Percentiles rank a stretch among this genome's conserved stretches.
Evolutionary conservation across 2,113 vertebrate species (phyloP).

Genomic region (Rattus norvegicus): GRCr8 NC_086033.1:33071001-33071500

Average conservation of each 20-base stretch:
- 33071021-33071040: neutral
- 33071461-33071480: neutral
- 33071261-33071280: neutral
- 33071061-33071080: neutral
- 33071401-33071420: neutral
- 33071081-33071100: neutral
- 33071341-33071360: neutral
- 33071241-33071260: neutral
- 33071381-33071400: neutral
- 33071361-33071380: too few species aligned
- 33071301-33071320: neutral
- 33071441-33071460: neutral
- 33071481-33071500: neutral
- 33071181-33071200: slow-evolving; percentile 64
- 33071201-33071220: slow-evolving; percentile 28
- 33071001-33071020: too few species aligned
- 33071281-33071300: neutral
- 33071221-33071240: slow-evolving; percentile 4
- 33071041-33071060: slow-evolving; percentile 66
- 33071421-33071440: neutral
- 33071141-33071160: neutral
- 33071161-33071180: neutral
- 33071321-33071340: neutral
- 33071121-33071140: neutral
- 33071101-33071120: neutral